Conservation (phyloP, 2,797 vertebrate species). For the Cirrhinus mrigala region DNA sequence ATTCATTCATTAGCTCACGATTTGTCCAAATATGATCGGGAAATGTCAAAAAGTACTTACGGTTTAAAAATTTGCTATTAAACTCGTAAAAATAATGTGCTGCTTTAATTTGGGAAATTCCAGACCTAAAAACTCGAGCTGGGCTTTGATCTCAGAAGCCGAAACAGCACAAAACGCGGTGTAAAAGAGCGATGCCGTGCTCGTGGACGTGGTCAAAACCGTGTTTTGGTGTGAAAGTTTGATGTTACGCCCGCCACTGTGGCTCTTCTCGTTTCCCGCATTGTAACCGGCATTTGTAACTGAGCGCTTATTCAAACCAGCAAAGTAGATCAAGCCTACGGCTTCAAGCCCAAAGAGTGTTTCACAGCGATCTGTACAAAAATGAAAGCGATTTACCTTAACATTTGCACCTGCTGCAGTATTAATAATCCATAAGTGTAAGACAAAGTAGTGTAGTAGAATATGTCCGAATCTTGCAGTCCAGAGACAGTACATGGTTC, state of each 20-base stretch:
- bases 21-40: not conserved
- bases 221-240: conserved; percentile 35
- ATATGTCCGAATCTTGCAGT: conserved; percentile 54
- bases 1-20: not conserved
- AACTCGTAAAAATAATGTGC: conserved; percentile 49
- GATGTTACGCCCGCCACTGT: conserved; percentile 26
- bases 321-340: conserved; percentile 5
- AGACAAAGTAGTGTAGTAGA: conserved; percentile 52
- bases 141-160: conserved; percentile 64
- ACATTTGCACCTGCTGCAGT: conserved; percentile 53
- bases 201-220: not conserved
- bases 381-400: conserved; percentile 61
- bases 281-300: conserved; percentile 46
- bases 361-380: conserved; percentile 8
- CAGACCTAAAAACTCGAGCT: conserved; percentile 58
- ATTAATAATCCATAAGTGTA: conserved; percentile 53
- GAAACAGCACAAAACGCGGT: conserved; percentile 4
- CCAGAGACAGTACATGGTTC: conserved; percentile 66
- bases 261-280: not conserved
- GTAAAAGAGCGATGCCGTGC: not conserved
- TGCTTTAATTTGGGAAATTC: conserved; percentile 55
- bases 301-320: conserved; percentile 29
- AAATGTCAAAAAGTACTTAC: not conserved
- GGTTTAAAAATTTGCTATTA: conserved; percentile 1
- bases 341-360: conserved; percentile 8